Evolutionary conservation across 2,113 vertebrate species (phyloP), one percentile per base, ranked within the genome.

Genomic region (Spea multiplicata): DNA sequence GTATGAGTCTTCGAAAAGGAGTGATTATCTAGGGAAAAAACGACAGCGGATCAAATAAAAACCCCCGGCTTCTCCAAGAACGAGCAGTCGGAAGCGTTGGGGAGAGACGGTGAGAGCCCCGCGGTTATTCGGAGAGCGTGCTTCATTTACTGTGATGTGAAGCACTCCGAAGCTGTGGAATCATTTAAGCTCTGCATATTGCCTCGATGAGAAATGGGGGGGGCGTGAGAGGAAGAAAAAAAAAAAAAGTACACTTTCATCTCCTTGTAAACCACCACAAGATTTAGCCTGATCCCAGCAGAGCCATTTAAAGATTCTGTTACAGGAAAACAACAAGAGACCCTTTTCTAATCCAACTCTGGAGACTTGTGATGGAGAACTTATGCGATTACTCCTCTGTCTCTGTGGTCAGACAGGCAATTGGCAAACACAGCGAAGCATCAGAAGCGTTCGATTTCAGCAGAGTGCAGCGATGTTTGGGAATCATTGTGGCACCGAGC

Each of bases 1-100:
- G 76, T 89, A 96, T 95, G 45, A 96, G 87, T 84, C 95, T 92
- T 86, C 95, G 88, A 87, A 96, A 96, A 0, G 95, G 95, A 80
- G 95, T 96, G 82, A 96, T 96, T 88, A 96, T 92, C 95, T 96
- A 85, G 83, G 88, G 88, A 82, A 83, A 80, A 85, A 81, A 17
- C 3, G 44, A 75, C 45, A 44, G n/a, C 5, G 5, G 12, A 10
- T 8, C 65, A 57, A 48, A 44, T 14, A 44, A 50, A 71, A 12
- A 65, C 6, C 14, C 59, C 16, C 65, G 3, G 49, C n/a, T 67
- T 13, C 14, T 12, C 53, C 44, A 30, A 10, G 7, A 66, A 57
- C 44, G 44, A 78, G 55, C 14, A 72, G 46, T 4, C 7, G 55
- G 17, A 16, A 50, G 10, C 45, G 62, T n/a, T 55, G 48, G 13